A percentile compares a stretch with the other conserved stretches of the same genome.
Evolutionary conservation across 1,140 invertebrate genomes (phyloP).

Genomic region (Venustaconcha ellipsiformis): DNA sequence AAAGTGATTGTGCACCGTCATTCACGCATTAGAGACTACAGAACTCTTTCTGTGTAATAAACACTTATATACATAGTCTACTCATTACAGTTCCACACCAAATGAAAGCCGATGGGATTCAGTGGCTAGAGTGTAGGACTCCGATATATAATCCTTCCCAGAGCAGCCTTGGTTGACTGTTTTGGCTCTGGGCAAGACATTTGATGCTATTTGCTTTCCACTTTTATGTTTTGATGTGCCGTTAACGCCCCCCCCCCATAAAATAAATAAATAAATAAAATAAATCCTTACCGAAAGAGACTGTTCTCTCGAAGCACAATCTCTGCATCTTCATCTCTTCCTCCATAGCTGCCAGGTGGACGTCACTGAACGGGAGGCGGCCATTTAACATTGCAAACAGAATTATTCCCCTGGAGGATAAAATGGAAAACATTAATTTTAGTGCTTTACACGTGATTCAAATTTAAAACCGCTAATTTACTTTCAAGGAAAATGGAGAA

Average conservation of each 20-base stretch:
- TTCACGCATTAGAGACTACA: neutral
- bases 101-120: neutral
- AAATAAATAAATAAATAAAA: neutral
- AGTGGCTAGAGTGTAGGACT: neutral
- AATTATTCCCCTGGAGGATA: slow-evolving; percentile 81
- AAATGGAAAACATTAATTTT: too few relatives aligned
- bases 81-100: neutral
- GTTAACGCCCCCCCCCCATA: too few relatives aligned
- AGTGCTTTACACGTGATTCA: too few relatives aligned
- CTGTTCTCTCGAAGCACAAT: slow-evolving; percentile 37
- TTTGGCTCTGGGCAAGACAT: too few relatives aligned
- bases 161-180: neutral
- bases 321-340: slow-evolving; percentile 53
- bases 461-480: too few relatives aligned
- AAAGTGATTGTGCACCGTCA: too few relatives aligned
- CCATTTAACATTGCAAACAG: slow-evolving; percentile 97
- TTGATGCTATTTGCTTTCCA: neutral
- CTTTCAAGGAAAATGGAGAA: too few relatives aligned
- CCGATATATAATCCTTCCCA: neutral
- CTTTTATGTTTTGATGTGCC: neutral
- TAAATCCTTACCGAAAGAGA: slow-evolving; percentile 39
- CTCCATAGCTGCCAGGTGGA: slow-evolving; percentile 64
- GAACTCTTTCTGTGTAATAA: neutral
- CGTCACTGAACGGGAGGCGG: slow-evolving; percentile 96
- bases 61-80: neutral